Conservation (phyloP, 1,140 invertebrate species). For the Luehdorfia chinensis region DNA sequence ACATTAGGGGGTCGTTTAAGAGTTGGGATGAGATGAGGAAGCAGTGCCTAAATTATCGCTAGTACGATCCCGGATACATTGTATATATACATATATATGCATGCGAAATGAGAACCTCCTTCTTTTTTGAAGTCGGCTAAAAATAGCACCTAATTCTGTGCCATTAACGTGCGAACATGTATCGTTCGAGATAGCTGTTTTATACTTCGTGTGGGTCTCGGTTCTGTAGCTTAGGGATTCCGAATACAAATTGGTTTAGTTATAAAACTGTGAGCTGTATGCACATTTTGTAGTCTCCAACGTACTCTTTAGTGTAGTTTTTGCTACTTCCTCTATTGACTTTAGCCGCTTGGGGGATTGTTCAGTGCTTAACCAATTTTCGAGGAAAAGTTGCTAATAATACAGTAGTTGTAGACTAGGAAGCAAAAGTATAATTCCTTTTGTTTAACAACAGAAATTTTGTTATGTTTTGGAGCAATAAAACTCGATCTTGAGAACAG, state of each 20-base stretch:
- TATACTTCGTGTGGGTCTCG: constrained; percentile 23
- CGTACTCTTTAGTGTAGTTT: constrained; percentile 25
- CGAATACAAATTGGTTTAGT: constrained; percentile 66
- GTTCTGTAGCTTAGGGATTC: constrained; percentile 43
- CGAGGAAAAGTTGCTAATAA: neutral
- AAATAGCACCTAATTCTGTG: too few relatives aligned
- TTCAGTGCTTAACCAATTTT: constrained; percentile 9
- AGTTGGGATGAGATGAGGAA: too few relatives aligned
- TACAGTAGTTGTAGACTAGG: neutral
- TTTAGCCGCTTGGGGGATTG: constrained; percentile 1
- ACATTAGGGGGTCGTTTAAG: too few relatives aligned
- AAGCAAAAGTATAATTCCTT: too few relatives aligned
- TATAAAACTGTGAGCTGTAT: constrained; percentile 55
- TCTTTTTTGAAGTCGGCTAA: too few relatives aligned
- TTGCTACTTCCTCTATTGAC: constrained; percentile 11
- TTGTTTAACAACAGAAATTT: too few relatives aligned
- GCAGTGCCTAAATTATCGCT: too few relatives aligned
- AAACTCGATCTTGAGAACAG: neutral
- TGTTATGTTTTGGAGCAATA: neutral
- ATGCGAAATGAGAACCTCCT: too few relatives aligned
- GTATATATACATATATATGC: too few relatives aligned
- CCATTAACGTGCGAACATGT: constrained; percentile 16
- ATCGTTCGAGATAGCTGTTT: constrained; percentile 29
- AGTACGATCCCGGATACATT: too few relatives aligned
- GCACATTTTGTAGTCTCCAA: constrained; percentile 35